phyloP scores from a whole-genome alignment of 2,797 vertebrate species.

The Acanthopagrus latus region DNA sequence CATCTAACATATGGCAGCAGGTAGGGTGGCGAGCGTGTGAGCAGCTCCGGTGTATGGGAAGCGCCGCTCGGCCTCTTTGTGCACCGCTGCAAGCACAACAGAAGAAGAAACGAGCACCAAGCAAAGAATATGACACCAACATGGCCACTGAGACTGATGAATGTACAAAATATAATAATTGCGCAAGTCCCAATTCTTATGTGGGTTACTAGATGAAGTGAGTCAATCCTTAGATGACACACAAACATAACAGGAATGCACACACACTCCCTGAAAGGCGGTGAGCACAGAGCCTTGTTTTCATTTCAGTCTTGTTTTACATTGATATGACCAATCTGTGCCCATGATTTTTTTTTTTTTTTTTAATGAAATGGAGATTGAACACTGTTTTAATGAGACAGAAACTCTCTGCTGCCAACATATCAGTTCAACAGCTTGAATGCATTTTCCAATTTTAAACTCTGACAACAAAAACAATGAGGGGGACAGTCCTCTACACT shows the following conservation, averaged over 20 bases:
- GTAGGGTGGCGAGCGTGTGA: too few relatives aligned
- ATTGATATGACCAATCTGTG: not conserved
- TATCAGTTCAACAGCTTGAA: not conserved
- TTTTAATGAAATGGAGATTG: not conserved
- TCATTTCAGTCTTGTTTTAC: not conserved
- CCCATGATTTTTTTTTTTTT: not conserved
- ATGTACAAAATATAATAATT: slow-evolving; percentile 21
- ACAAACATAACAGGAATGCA: not conserved
- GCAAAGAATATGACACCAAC: not conserved
- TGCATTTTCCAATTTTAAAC: not conserved
- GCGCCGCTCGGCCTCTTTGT: too few relatives aligned
- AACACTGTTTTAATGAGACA: slow-evolving; percentile 19
- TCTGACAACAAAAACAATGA: slow-evolving; percentile 1
- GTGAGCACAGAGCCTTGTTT: not conserved
- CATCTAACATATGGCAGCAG: too few relatives aligned
- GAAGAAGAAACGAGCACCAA: too few relatives aligned
- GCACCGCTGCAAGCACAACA: too few relatives aligned
- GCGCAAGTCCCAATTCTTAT: slow-evolving; percentile 1
- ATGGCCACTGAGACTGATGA: slow-evolving; percentile 3
- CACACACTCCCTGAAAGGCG: not conserved
- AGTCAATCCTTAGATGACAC: not conserved
- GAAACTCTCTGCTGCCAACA: not conserved
- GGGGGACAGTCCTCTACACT: not conserved
- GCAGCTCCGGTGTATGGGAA: too few relatives aligned
- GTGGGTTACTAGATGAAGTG: not conserved